These are phyloP conservation scores for Thaumatotibia leucotreta DNA, from an alignment of 1,140 invertebrate species.

Conservation along the genomic window DNA sequence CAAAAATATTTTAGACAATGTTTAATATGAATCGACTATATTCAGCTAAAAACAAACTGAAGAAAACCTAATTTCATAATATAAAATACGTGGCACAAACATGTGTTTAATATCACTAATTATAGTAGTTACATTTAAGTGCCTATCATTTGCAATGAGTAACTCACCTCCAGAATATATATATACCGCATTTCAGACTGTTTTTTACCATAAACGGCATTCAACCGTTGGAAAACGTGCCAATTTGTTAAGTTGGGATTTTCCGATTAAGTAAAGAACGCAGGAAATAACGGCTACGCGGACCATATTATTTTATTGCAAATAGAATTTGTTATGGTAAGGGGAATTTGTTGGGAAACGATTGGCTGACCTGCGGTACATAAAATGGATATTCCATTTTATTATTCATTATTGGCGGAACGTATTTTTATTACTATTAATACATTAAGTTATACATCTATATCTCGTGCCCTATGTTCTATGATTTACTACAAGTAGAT, in stretches of 20 bases:
- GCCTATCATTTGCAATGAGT: no score
- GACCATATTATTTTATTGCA: conserved; percentile 12
- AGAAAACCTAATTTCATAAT: no score
- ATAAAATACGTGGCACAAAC: no score
- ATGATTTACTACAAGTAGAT: no score
- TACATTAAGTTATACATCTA: no score
- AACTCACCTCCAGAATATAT: not conserved
- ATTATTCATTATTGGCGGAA: not conserved
- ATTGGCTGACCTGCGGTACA: not conserved
- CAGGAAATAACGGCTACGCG: not conserved
- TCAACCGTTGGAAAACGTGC: not conserved
- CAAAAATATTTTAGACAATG: no score
- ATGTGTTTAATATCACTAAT: no score
- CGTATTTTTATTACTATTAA: not conserved
- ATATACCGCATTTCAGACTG: not conserved
- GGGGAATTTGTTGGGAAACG: not conserved
- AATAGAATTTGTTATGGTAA: conserved; percentile 8
- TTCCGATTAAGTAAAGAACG: not conserved
- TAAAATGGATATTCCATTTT: not conserved
- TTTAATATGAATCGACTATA: no score
- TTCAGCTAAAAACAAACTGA: no score
- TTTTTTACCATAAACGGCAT: not conserved
- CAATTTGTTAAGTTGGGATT: not conserved
- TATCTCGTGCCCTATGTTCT: no score
- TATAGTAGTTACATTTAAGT: no score